Conservation (phyloP, 2,113 vertebrate species). For the Rhagologus leucostigma region DNA sequence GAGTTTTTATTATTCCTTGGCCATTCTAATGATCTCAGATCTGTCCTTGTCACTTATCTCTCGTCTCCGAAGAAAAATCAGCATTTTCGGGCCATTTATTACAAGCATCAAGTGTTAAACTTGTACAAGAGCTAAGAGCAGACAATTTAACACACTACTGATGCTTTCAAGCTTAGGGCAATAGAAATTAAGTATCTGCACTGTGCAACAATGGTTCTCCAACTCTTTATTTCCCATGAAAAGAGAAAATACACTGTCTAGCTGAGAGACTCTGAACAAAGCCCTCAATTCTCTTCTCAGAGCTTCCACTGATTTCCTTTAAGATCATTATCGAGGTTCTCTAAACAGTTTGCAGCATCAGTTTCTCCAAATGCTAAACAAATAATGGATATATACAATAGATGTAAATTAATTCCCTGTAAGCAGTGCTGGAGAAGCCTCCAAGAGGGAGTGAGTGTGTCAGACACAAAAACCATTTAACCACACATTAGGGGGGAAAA, state of each 20-base stretch:
- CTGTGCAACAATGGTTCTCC: background rate
- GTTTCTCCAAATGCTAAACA: background rate
- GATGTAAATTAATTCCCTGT: background rate
- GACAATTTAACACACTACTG: background rate
- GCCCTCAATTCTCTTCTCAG: background rate
- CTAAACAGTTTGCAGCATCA: background rate
- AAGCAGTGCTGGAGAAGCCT: background rate
- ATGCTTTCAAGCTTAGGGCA: background rate
- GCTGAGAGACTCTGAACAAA: background rate
- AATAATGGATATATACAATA: background rate
- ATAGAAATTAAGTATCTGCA: background rate
- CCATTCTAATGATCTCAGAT: background rate
- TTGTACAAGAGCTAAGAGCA: background rate
- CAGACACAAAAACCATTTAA: background rate
- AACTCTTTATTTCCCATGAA: background rate
- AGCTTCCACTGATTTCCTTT: background rate
- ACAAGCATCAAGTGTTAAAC: background rate
- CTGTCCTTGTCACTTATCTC: constrained; percentile 38
- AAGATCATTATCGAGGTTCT: background rate
- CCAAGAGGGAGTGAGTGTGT: background rate
- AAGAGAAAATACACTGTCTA: background rate
- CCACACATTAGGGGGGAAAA: rapidly evolving
- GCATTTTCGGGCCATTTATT: constrained; percentile 49
- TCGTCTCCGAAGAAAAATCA: background rate
- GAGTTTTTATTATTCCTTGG: background rate